phyloP scores from a whole-genome alignment of 1,140 invertebrate species.

The Drosophila sp. region DNA sequence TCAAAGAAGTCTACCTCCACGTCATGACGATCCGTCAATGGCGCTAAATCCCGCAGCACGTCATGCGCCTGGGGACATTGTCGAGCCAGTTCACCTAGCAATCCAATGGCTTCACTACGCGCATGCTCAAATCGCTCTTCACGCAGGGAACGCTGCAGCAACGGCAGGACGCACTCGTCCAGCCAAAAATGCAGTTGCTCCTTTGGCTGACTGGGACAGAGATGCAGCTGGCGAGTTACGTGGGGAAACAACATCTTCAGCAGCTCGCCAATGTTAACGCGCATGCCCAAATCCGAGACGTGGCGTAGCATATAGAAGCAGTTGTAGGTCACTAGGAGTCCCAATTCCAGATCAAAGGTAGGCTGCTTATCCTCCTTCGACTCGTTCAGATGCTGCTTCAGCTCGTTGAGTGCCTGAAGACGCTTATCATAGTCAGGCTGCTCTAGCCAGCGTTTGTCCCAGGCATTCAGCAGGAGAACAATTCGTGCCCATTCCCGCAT shows the following conservation, averaged over 20 bases:
- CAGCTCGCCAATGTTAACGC: slow-evolving; percentile 91
- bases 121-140: slow-evolving; percentile 87
- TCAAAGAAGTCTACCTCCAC: slow-evolving; percentile 97
- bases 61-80: slow-evolving; percentile 90
- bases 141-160: slow-evolving; percentile 89
- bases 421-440: slow-evolving; percentile 95
- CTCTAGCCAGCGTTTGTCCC: slow-evolving; percentile 93
- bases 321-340: slow-evolving; percentile 91
- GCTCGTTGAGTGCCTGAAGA: slow-evolving; percentile 89
- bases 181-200: slow-evolving; percentile 88
- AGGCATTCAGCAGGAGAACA: slow-evolving; percentile 92
- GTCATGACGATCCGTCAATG: slow-evolving; percentile 90
- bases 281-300: slow-evolving; percentile 92
- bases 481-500: slow-evolving; percentile 85
- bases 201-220: background rate
- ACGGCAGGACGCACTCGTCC: slow-evolving; percentile 89
- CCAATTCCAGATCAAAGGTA: slow-evolving; percentile 88
- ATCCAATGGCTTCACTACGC: slow-evolving; percentile 90
- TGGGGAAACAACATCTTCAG: slow-evolving; percentile 88
- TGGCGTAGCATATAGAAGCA: slow-evolving; percentile 91
- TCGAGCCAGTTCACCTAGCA: slow-evolving; percentile 90
- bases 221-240: slow-evolving; percentile 40
- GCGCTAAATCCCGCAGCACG: slow-evolving; percentile 90
- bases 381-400: slow-evolving; percentile 85
- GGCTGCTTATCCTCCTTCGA: slow-evolving; percentile 51